Evolutionary conservation across 2,888 invertebrate genomes (phyloP).

Genomic region (Salpingus planirostris): DNA sequence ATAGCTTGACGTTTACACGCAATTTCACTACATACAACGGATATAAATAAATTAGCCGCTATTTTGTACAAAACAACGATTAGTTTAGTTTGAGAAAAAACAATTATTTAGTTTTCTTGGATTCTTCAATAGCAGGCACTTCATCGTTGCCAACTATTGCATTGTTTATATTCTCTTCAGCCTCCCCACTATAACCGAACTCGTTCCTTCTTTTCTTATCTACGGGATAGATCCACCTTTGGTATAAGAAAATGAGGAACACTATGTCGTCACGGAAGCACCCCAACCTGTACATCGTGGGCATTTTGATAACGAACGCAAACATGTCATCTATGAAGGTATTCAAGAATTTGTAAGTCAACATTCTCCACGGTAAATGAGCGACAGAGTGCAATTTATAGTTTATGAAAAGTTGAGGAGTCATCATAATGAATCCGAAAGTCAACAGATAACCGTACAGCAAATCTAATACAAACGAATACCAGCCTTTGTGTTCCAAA

Average conservation of each 20-base stretch:
- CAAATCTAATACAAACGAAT: slow-evolving; percentile 94
- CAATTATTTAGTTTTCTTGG: slow-evolving; percentile 12
- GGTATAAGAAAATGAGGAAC: slow-evolving; percentile 97
- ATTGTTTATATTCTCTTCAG: slow-evolving; percentile 11
- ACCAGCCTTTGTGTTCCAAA: slow-evolving; percentile 98
- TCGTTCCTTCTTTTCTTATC: slow-evolving; percentile 94
- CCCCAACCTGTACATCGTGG: slow-evolving; percentile 94
- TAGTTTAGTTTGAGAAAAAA: too few species aligned
- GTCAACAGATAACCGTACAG: slow-evolving; percentile 96
- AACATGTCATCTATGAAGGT: slow-evolving; percentile 99
- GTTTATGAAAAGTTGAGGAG: slow-evolving; percentile 99
- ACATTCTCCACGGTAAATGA: slow-evolving; percentile 99
- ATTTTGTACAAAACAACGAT: too few species aligned
- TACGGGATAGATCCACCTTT: slow-evolving; percentile 97
- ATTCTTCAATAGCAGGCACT: slow-evolving; percentile 4
- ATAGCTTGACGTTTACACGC: too few species aligned
- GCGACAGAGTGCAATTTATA: slow-evolving; percentile 99
- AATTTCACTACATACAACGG: too few species aligned
- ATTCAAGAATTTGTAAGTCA: slow-evolving; percentile 98
- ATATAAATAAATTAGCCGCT: too few species aligned
- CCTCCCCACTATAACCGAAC: slow-evolving; percentile 92
- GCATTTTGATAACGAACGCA: slow-evolving; percentile 99
- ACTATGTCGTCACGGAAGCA: slow-evolving; percentile 99
- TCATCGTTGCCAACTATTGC: slow-evolving; percentile 3
- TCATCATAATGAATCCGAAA: slow-evolving; percentile 99